Base-by-base conservation (phyloP, 2,113 vertebrate genomes). In the Ceyx melanurus region DNA sequence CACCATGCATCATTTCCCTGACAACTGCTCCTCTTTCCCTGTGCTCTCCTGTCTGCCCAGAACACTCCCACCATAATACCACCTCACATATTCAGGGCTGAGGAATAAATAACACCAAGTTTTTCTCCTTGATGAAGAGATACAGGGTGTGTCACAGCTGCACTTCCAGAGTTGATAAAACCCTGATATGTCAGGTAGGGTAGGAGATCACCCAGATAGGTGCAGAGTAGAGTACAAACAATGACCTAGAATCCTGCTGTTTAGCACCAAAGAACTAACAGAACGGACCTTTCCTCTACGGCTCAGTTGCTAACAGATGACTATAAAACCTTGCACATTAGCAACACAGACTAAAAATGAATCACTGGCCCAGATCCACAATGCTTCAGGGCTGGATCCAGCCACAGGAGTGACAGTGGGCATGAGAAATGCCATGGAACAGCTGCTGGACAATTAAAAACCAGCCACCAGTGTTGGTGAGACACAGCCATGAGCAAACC, bases 131-230 rank as follows among this genome's bases (percentile, higher is more conserved):
- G 26, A 21, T 28, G 21, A 56, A 4, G 26, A 73, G 51, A n/a
- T 5, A 60, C 2, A 51, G 33, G 53, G 21, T 42, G 33, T 43
- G 35, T 23, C 53, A 35, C 35, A 76, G 66, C 25, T 82, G 26
- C 12, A 19, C 23, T 43, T 67, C 60, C 22, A 17, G 28, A 68
- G 43, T 0, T 46, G 40, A 40, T 13, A 31, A 68, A 71, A 77
- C 50, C 0, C 13, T 29, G 37, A 33, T 8, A n/a, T 0, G 3
- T 22, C 29, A 60, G 45, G 31, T 54, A 82, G 8, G 25, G n/a
- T 53, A 54, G 25, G 5, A 6, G 28, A 87, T 28, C 74, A 74
- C 16, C 6, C 3, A 58, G 28, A 80, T 26, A 51, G 25, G 50
- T 50, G 48, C 48, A 50, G 22, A 21, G 45, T 31, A 88, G 9